Evolutionary conservation across 2,113 vertebrate genomes (phyloP), one percentile per base, ranked within the genome.

Genomic region (Nothobranchius furzeri): DNA sequence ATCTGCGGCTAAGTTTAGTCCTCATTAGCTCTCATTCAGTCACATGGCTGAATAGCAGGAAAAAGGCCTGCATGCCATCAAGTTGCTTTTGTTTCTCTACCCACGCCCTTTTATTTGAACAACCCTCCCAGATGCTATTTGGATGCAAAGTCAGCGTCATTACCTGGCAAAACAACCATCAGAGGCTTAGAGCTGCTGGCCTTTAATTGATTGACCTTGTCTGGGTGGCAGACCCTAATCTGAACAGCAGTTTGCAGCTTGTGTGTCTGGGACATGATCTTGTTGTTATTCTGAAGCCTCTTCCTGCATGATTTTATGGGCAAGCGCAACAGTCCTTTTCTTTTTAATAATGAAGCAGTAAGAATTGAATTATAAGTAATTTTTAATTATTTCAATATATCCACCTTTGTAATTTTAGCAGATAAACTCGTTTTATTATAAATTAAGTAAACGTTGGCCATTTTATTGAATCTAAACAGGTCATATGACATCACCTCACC

Each of bases 121-220:
- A 76, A 35, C 62, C n/a, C 25, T 72, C 51, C 81, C 10, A 48
- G 63, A 36, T 67, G 71, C 76, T 83, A 79, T 87, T 90, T 83
- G 46, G 60, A 91, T 89, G 83, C 79, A 77, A 73, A 81, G 70
- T 64, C 9, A 3, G 67, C 64, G 37, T 76, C 52, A 72, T 86
- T 86, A 83, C 75, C 84, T 79, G 81, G 71, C 74, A 78, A 83
- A 64, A 79, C 78, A 81, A 76, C 69, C 79, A 76, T 65, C 58
- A 8, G 70, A 78, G 80, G 83, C 81, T 84, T 86, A 88, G 81
- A 79, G 63, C 69, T 67, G 49, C 45, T 20, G 78, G 79, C 50
- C 65, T 85, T 85, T 86, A 87, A 93, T 91, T 91, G 87, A 88
- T 91, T 91, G 82, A 89, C 90, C 89, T 77, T 73, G 81, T 66